These are phyloP conservation scores for Clepsis dumicolana DNA, from an alignment of 2,888 invertebrate genomes.

Conservation along the genomic window DNA sequence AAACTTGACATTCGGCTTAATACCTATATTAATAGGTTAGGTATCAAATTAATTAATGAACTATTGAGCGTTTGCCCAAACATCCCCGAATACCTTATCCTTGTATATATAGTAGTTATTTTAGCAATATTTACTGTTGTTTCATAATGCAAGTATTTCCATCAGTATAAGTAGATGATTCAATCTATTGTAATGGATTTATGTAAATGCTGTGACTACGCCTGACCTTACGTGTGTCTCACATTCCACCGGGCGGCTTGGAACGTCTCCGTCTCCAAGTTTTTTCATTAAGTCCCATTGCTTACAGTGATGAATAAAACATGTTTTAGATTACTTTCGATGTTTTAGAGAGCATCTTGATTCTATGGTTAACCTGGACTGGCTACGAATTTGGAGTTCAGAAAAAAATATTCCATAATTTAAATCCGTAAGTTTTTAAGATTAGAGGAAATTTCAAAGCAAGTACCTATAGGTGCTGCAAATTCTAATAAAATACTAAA, in stretches of 20 bases:
- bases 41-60: too few species aligned
- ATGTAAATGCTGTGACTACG: constrained; percentile 38
- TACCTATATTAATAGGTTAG: too few species aligned
- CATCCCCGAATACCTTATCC: background rate
- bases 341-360: constrained; percentile 27
- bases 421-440: too few species aligned
- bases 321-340: constrained; percentile 44
- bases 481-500: background rate
- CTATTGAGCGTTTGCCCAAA: background rate
- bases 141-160: constrained; percentile 24
- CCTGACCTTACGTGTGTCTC: constrained; percentile 37
- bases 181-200: constrained; percentile 39
- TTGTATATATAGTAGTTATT: too few species aligned
- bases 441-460: too few species aligned
- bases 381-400: background rate
- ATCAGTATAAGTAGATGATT: constrained; percentile 6
- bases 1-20: too few species aligned
- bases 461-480: background rate
- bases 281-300: constrained; percentile 61
- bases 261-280: constrained; percentile 37
- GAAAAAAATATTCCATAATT: background rate
- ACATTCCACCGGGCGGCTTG: constrained; percentile 28
- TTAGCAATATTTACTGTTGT: background rate
- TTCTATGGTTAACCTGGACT: background rate
- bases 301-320: constrained; percentile 62